These are phyloP conservation scores for Myxocyprinus asiaticus DNA, from an alignment of 2,113 vertebrate species.

Conservation along the genomic window DNA sequence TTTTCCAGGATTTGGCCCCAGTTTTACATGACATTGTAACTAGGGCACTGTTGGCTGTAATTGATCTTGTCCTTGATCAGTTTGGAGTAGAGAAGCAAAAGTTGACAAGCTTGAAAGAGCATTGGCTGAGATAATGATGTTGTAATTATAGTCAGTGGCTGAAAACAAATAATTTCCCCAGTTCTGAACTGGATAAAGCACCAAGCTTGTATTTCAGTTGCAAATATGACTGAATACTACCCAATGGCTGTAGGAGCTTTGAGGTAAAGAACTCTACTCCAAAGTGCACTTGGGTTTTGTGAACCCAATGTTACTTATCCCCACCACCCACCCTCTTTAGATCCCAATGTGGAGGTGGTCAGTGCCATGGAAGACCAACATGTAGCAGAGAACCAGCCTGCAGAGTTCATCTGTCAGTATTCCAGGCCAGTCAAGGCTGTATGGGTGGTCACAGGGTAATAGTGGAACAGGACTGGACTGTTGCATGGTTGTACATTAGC, in stretches of 20 bases:
- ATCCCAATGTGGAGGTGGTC: conserved; percentile 97
- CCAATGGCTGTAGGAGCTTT: conserved; percentile 29
- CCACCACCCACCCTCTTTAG: conserved; percentile 72
- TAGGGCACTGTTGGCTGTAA: background rate
- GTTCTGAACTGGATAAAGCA: background rate
- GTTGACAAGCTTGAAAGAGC: background rate
- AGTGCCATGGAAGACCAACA: conserved; percentile 91
- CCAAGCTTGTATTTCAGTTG: background rate
- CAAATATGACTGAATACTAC: background rate
- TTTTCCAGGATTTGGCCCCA: background rate
- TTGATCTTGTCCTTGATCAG: conserved; percentile 15
- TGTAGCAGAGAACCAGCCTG: conserved; percentile 87
- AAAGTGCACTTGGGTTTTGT: conserved; percentile 52
- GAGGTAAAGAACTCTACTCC: conserved; percentile 36
- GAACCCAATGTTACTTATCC: conserved; percentile 17
- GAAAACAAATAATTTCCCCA: no score
- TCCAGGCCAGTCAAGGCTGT: conserved; percentile 91
- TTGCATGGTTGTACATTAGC: conserved; percentile 92
- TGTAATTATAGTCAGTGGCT: background rate
- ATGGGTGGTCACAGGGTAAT: conserved; percentile 89
- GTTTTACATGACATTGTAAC: background rate
- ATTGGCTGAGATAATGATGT: background rate
- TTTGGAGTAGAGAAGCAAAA: conserved; percentile 35
- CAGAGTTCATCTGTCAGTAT: conserved; percentile 97
- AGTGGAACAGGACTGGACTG: conserved; percentile 98